Evolutionary conservation across 2,113 vertebrate genomes (phyloP).

Genomic region (Bubo scandiacus): DNA sequence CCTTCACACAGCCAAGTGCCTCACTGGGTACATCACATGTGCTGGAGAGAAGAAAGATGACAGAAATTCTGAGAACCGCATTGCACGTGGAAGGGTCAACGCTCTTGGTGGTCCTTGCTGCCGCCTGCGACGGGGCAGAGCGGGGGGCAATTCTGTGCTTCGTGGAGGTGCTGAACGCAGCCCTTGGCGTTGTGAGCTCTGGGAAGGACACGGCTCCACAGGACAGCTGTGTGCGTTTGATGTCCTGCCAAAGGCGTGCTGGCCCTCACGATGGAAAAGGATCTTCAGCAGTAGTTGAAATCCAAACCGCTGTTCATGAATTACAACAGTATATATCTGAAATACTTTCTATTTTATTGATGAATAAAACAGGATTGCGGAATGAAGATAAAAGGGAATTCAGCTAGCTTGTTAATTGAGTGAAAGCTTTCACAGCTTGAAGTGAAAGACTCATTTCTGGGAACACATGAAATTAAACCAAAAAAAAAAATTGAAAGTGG

Average conservation of each 20-base stretch:
- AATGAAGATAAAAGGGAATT: background rate
- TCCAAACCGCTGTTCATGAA: background rate
- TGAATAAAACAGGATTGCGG: background rate
- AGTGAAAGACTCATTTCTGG: background rate
- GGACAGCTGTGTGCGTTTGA: background rate
- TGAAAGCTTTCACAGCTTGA: background rate
- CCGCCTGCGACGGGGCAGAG: fast-evolving
- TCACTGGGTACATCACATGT: background rate
- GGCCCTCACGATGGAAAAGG: background rate
- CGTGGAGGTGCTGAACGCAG: background rate
- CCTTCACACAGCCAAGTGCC: background rate
- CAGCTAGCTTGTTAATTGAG: background rate
- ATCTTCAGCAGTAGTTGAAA: background rate
- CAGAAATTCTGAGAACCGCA: background rate
- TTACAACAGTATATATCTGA: background rate
- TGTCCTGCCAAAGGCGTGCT: background rate
- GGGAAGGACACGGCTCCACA: background rate
- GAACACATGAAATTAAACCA: background rate
- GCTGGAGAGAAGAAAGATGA: background rate
- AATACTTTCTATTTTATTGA: background rate
- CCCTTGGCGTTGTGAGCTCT: background rate
- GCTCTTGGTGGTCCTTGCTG: background rate
- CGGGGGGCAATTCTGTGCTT: background rate
- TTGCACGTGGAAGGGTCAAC: fast-evolving
- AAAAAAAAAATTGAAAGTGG: background rate